Evolutionary conservation across 1,140 invertebrate genomes (phyloP).

Genomic region (Caenorhabditis latens): DNA sequence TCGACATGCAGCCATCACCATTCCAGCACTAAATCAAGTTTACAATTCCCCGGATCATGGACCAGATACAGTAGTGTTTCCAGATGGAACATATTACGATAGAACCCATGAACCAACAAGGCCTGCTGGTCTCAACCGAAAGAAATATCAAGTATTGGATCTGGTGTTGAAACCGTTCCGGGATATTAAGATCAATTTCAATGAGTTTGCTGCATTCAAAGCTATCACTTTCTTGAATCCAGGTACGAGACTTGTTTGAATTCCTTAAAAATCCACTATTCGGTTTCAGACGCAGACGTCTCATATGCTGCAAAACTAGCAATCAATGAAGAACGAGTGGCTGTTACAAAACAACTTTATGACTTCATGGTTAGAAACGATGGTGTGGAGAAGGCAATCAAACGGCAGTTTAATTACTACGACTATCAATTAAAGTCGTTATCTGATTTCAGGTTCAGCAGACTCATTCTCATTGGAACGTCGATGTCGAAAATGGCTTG

Average conservation of each 20-base stretch:
- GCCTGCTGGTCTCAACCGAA: conserved; percentile 75
- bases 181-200: conserved; percentile 73
- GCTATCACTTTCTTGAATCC: conserved; percentile 77
- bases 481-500: conserved; percentile 76
- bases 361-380: conserved; percentile 71
- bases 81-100: conserved; percentile 74
- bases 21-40: conserved; percentile 76
- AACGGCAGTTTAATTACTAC: conserved; percentile 55
- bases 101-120: conserved; percentile 72
- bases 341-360: conserved; percentile 76
- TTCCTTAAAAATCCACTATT: conserved; percentile 14
- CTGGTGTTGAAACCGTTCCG: conserved; percentile 76
- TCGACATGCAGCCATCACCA: conserved; percentile 76
- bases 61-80: conserved; percentile 75
- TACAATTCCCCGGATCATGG: conserved; percentile 75
- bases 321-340: conserved; percentile 68
- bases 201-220: conserved; percentile 77
- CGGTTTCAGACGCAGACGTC: conserved; percentile 73
- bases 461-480: conserved; percentile 73
- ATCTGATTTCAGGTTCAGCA: conserved; percentile 58
- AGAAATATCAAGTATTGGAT: conserved; percentile 77
- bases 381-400: conserved; percentile 72
- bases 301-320: conserved; percentile 61
- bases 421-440: neutral
- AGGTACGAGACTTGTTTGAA: conserved; percentile 59